Evolutionary conservation across 2,888 invertebrate genomes (phyloP).

Genomic region (Cataglyphis livida): DNA sequence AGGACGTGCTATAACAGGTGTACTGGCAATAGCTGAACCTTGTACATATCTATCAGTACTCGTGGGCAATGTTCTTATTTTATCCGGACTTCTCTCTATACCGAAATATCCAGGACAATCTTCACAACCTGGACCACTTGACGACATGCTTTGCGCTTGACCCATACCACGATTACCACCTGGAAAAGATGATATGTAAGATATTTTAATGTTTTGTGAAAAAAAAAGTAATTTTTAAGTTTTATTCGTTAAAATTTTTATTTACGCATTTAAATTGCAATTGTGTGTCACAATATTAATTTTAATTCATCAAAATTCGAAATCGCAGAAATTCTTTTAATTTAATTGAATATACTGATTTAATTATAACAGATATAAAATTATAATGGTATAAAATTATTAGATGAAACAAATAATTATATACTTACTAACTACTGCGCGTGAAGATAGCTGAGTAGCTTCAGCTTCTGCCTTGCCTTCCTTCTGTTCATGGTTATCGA

Average conservation of each 20-base stretch:
- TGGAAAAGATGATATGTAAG: constrained; percentile 82
- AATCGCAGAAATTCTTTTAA: neutral
- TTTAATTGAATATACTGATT: constrained; percentile 6
- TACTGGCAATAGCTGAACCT: constrained; percentile 2
- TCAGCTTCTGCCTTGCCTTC: constrained; percentile 94
- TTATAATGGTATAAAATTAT: neutral
- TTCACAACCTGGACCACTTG: constrained; percentile 90
- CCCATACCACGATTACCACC: constrained; percentile 95
- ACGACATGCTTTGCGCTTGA: constrained; percentile 95
- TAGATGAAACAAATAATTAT: neutral
- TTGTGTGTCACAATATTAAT: neutral
- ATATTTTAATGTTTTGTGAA: neutral
- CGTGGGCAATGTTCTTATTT: constrained; percentile 77
- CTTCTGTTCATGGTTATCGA: constrained; percentile 87
- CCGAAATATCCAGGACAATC: constrained; percentile 87
- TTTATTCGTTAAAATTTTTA: neutral
- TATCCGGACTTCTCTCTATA: constrained; percentile 52
- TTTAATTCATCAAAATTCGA: neutral
- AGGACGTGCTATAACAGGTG: constrained; percentile 21
- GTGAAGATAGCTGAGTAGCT: constrained; percentile 90
- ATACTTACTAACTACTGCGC: constrained; percentile 91
- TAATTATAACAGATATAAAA: neutral
- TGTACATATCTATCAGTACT: constrained; percentile 43
- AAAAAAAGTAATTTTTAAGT: constrained; percentile 13
- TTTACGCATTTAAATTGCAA: neutral